A percentile compares a stretch with the other conserved stretches of the same genome.
These are phyloP conservation scores for Pelobates cultripes DNA, from an alignment of 2,797 vertebrate genomes.

Conservation along the genomic window DNA sequence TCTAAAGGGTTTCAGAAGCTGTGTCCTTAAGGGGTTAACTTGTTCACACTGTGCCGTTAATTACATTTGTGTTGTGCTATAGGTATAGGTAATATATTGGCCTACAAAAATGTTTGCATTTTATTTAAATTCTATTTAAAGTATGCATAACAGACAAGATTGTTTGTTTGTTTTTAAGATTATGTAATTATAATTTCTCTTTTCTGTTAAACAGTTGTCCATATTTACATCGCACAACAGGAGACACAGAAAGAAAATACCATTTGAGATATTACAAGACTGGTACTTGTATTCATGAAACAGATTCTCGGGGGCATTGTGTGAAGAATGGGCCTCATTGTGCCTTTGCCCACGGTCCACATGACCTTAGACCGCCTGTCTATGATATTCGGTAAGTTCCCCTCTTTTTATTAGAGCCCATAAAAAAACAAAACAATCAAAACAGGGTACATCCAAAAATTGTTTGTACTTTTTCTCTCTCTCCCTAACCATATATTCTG, in stretches of 20 bases:
- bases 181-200: background rate
- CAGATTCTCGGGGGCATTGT: slow-evolving; percentile 90
- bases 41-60: no score
- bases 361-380: slow-evolving; percentile 90
- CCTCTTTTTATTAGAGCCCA: background rate
- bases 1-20: no score
- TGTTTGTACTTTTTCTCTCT: no score
- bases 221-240: slow-evolving; percentile 91
- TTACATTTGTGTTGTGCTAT: no score
- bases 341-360: slow-evolving; percentile 93
- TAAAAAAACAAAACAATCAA: background rate
- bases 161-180: no score
- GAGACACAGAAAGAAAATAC: slow-evolving; percentile 95
- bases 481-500: no score
- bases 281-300: slow-evolving; percentile 93
- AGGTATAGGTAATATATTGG: no score
- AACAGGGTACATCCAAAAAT: no score
- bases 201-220: slow-evolving; percentile 77
- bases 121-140: no score
- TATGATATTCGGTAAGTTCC: slow-evolving; percentile 84
- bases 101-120: no score
- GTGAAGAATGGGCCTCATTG: slow-evolving; percentile 93
- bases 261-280: slow-evolving; percentile 97
- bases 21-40: no score
- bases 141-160: no score